These are phyloP conservation scores for Euphonia xanthogaster DNA, from an alignment of 2,797 vertebrate genomes.

Conservation along the genomic window DNA sequence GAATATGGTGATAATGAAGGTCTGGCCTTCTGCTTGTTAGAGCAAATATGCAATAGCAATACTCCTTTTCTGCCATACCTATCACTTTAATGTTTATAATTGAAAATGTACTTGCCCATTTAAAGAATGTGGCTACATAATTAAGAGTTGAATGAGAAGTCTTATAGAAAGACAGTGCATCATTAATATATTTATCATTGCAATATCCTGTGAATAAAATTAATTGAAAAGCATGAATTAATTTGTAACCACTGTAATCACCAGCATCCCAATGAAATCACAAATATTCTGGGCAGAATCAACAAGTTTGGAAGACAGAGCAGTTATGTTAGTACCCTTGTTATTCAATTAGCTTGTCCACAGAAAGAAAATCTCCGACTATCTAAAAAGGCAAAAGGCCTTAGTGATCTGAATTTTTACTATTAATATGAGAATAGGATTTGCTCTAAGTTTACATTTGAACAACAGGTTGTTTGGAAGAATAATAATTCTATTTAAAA, in stretches of 20 bases:
- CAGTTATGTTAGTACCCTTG: not conserved
- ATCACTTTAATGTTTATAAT: not conserved
- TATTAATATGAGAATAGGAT: not conserved
- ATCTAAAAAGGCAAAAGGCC: not conserved
- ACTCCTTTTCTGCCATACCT: not conserved
- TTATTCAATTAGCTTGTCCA: not conserved
- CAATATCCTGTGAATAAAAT: not conserved
- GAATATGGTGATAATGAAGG: not conserved
- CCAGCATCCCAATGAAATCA: slow-evolving; percentile 14
- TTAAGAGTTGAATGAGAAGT: not conserved
- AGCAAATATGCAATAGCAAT: not conserved
- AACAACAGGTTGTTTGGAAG: not conserved
- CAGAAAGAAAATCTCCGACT: not conserved
- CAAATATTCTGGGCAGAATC: slow-evolving; percentile 22
- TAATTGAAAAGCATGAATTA: slow-evolving; percentile 27
- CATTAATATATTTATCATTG: not conserved
- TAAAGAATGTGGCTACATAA: not conserved
- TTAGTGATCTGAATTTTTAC: not conserved
- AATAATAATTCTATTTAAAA: not conserved
- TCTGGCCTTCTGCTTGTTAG: not conserved
- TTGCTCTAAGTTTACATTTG: not conserved
- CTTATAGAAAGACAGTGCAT: not conserved
- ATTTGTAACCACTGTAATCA: slow-evolving; percentile 1
- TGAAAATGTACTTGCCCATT: not conserved
- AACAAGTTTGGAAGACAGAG: not conserved